Evolutionary conservation across 2,113 vertebrate species (phyloP).

Genomic region (Microcebus tavaratra): DNA sequence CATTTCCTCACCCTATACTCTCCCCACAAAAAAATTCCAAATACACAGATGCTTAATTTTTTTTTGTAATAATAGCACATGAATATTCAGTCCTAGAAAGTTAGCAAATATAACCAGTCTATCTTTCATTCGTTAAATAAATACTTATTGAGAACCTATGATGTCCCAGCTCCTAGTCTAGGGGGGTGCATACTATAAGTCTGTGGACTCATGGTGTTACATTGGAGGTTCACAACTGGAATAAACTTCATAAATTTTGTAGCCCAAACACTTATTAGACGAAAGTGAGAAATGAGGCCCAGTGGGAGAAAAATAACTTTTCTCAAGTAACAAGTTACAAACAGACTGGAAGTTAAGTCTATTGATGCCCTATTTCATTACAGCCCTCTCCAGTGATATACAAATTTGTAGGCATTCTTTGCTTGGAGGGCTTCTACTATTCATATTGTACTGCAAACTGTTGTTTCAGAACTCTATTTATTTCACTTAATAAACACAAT

Average conservation of each 20-base stretch:
- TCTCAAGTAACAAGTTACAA: neutral
- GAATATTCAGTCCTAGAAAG: neutral
- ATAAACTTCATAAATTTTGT: neutral
- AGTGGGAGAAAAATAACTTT: neutral
- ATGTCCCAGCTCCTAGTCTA: neutral
- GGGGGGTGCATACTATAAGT: neutral
- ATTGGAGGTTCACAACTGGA: neutral
- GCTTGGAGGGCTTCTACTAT: neutral
- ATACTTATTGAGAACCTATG: neutral
- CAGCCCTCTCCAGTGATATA: neutral
- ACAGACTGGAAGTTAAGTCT: neutral
- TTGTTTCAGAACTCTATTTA: neutral
- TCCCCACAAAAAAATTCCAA: neutral
- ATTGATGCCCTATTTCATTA: neutral
- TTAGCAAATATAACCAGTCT: neutral
- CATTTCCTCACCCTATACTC: neutral
- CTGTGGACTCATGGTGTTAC: neutral
- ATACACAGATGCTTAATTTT: neutral
- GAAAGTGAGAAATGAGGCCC: neutral
- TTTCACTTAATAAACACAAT: slow-evolving; percentile 25
- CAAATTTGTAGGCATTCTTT: neutral
- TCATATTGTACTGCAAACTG: neutral
- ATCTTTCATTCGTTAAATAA: neutral
- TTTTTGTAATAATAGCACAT: neutral
- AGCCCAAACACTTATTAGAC: neutral